These are phyloP conservation scores for Melopsittacus undulatus DNA, from an alignment of 2,797 vertebrate genomes.

Conservation along the genomic window DNA sequence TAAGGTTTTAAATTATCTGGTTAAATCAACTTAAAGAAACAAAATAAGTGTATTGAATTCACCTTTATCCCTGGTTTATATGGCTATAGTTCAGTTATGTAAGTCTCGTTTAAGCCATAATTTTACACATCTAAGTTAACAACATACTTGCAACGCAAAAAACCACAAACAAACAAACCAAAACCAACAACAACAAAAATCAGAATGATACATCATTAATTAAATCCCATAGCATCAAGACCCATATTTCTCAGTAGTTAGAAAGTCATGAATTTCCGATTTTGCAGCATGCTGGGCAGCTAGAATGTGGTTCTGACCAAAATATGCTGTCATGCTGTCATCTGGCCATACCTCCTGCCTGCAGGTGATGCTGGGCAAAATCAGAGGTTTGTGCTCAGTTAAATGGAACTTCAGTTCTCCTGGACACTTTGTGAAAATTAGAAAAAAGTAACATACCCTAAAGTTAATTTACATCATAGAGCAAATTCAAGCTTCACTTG, in stretches of 20 bases:
- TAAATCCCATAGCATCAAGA: neutral
- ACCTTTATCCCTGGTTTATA: neutral
- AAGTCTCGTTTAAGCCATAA: neutral
- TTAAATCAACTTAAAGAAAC: neutral
- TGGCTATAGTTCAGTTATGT: neutral
- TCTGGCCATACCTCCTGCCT: neutral
- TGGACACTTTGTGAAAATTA: neutral
- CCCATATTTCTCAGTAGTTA: neutral
- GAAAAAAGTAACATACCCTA: neutral
- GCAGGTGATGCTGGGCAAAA: neutral
- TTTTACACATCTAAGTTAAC: neutral
- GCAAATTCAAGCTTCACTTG: neutral
- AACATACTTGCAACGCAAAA: neutral
- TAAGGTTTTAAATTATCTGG: neutral
- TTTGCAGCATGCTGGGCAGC: neutral
- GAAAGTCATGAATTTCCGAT: neutral
- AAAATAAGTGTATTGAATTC: neutral
- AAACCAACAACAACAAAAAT: neutral
- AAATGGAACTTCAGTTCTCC: neutral
- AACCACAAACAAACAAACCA: neutral
- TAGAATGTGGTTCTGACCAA: neutral
- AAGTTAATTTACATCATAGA: neutral
- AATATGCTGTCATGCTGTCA: fast-evolving
- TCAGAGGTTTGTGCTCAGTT: neutral
- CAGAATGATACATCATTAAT: neutral